Evolutionary conservation across 2,888 invertebrate genomes (phyloP).

Genomic region (Gandaritis pyraliata): DNA sequence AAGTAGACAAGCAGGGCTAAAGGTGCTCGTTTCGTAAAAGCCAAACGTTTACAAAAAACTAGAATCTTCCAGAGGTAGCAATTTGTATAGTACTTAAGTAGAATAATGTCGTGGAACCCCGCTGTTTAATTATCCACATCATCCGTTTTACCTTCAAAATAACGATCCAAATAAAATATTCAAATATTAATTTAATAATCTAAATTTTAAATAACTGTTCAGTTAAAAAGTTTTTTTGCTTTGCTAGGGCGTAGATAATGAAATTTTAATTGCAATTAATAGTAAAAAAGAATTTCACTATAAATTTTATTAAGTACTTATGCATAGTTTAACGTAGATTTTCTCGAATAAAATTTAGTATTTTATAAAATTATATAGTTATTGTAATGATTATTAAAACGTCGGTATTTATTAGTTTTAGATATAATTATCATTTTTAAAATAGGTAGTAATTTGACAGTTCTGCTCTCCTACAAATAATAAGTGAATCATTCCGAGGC

Average conservation of each 20-base stretch:
- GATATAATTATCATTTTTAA: no score
- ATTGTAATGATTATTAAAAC: no score
- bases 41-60: neutral
- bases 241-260: constrained; percentile 23
- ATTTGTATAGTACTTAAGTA: constrained; percentile 19
- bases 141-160: constrained; percentile 34
- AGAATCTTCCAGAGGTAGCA: constrained; percentile 1
- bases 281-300: neutral
- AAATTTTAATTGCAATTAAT: constrained; percentile 10
- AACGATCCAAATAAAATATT: constrained; percentile 30
- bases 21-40: neutral
- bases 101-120: constrained; percentile 35
- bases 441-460: no score
- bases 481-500: no score
- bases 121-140: constrained; percentile 36
- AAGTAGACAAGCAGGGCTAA: no score
- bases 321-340: no score
- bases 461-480: no score
- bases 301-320: no score
- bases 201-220: constrained; percentile 34
- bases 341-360: no score
- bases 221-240: constrained; percentile 21
- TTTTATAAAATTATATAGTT: no score
- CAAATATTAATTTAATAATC: constrained; percentile 40
- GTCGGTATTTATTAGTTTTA: no score